A percentile compares a stretch with the other conserved stretches of the same genome.
These are phyloP conservation scores for Tetragnatha montana DNA, from an alignment of 2,888 invertebrate genomes.

Conservation along the genomic window DNA sequence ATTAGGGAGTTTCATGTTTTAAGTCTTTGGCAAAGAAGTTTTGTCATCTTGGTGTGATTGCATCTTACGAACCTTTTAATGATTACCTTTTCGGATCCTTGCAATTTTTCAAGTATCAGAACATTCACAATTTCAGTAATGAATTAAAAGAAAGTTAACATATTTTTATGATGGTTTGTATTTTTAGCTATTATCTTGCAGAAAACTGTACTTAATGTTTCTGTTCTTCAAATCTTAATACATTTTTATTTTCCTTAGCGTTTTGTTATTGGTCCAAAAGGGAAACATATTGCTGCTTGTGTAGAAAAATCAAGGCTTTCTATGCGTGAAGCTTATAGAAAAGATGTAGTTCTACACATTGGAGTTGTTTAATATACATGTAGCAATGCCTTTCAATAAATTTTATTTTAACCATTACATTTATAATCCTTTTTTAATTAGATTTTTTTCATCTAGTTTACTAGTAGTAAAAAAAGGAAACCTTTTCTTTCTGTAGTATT, in stretches of 20 bases:
- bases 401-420: not conserved
- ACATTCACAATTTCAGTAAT: not conserved
- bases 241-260: slow-evolving; percentile 77
- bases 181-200: not conserved
- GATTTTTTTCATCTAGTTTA: too few relatives aligned
- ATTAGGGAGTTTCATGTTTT: too few relatives aligned
- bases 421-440: too few relatives aligned
- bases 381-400: not conserved
- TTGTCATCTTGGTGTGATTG: too few relatives aligned
- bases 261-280: slow-evolving; percentile 83
- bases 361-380: slow-evolving; percentile 31
- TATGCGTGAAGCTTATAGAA: slow-evolving; percentile 82
- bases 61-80: too few relatives aligned
- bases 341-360: slow-evolving; percentile 79
- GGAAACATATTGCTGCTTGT: slow-evolving; percentile 84
- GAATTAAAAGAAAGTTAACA: not conserved
- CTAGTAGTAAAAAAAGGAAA: too few relatives aligned
- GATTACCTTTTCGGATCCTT: too few relatives aligned
- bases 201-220: not conserved
- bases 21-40: too few relatives aligned
- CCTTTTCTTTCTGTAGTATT: too few relatives aligned
- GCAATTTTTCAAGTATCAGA: not conserved
- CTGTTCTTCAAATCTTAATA: not conserved
- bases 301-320: slow-evolving; percentile 82
- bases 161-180: not conserved